A percentile compares a stretch with the other conserved stretches of the same genome.
Conservation (phyloP, 2,797 vertebrate species). For the Microctenopoma lineatum region DNA sequence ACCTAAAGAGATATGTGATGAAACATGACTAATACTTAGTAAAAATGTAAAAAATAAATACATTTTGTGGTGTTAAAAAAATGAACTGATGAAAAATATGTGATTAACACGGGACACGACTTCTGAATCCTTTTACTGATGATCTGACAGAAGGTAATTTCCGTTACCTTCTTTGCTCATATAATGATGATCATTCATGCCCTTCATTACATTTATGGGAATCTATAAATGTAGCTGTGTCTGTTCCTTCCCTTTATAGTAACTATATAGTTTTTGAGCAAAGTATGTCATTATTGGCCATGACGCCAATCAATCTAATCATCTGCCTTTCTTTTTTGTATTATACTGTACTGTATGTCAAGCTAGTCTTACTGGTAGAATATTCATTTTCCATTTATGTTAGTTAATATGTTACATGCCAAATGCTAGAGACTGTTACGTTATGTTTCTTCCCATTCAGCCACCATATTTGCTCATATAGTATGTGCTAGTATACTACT, state of each 20-base stretch:
- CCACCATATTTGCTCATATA: slow-evolving; percentile 15
- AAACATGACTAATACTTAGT: too few species aligned
- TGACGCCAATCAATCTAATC: not conserved
- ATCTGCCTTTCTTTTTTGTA: too few species aligned
- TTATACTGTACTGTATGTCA: too few species aligned
- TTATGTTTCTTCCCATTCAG: not conserved
- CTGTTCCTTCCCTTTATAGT: not conserved
- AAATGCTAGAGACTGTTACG: slow-evolving; percentile 15
- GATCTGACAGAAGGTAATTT: not conserved
- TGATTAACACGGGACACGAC: not conserved
- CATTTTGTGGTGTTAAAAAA: too few species aligned
- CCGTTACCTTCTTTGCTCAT: too few species aligned
- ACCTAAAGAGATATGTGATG: too few species aligned
- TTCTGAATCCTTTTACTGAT: not conserved
- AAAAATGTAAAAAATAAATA: too few species aligned
- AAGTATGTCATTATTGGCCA: not conserved
- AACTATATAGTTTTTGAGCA: not conserved
- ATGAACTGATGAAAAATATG: too few species aligned
- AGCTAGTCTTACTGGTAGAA: not conserved
- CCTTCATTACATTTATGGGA: not conserved
- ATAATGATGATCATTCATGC: not conserved
- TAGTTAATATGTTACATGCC: slow-evolving; percentile 1
- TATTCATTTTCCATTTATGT: too few species aligned
- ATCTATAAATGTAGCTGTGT: not conserved
- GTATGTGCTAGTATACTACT: not conserved